Evolutionary conservation across 2,797 vertebrate genomes (phyloP), one percentile per base, ranked within the genome.

Genomic region (Galagoides demidoff): DNA sequence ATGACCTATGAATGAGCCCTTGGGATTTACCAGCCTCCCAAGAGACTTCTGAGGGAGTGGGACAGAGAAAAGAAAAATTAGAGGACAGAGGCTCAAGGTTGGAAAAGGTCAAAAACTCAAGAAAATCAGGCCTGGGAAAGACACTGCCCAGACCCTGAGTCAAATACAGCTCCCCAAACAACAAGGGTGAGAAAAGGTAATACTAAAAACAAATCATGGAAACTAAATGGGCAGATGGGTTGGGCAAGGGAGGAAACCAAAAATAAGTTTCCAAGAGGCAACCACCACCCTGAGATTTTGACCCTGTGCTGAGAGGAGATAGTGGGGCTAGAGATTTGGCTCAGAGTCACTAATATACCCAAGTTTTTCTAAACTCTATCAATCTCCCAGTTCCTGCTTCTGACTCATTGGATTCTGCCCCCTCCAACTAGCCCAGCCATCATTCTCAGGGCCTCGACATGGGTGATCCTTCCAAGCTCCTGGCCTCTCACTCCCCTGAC

Each of bases 71-170:
- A 77, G 13, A 2, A 27, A 49, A 59, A 79, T 29, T 27, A 89
- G 70, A 93, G 5, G 27, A 93, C 82, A 49, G 94, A 82, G 27
- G 14, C 57, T 94, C 25, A 52, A 78, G 14, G 27, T 89, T 92
- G 39, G 5, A 90, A 94, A 95, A 85, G 68, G 82, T 74, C 9
- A 85, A 82, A 61, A 29, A 78, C 90, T 61, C 74, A 90, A 90
- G 70, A 87, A 76, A 94, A 87, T 83, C 19, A 43, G 64, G 49
- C 43, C 37, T 73, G 34, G 61, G 29, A 78, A 89, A 83, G 63
- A 82, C 4, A 45, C 5, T 37, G 8, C 11, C 39, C 57, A 94
- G n/a, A 14, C 4, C 20, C 31, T 74, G 27, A 43, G 55, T 66
- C 39, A 76, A 39, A 66, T 29, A 7, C 89, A 12, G 34, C 71